These are phyloP conservation scores for Rallus limicola DNA, from an alignment of 2,113 vertebrate species.

Conservation along the genomic window DNA sequence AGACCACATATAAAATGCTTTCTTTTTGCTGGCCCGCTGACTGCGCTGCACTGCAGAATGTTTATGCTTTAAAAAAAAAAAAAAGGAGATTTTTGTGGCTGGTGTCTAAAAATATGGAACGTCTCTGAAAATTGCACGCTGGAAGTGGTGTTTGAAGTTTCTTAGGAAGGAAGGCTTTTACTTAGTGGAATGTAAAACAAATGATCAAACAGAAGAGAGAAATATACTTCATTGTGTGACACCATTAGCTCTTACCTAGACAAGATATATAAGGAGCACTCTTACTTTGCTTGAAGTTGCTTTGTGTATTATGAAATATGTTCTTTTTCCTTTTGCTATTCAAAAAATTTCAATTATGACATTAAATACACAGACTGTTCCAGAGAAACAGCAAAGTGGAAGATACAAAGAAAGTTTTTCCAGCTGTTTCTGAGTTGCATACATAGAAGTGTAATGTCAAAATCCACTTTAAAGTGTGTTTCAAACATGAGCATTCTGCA, in stretches of 20 bases:
- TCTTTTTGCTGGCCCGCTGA: neutral
- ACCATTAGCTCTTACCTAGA: neutral
- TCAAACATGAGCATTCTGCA: neutral
- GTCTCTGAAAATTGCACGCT: neutral
- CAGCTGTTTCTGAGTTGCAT: neutral
- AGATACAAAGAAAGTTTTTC: neutral
- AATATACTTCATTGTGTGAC: neutral
- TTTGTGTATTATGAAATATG: neutral
- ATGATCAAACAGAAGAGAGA: neutral
- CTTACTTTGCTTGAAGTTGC: neutral
- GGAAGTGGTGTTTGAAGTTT: neutral
- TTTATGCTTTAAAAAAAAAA: neutral
- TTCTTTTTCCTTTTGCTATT: neutral
- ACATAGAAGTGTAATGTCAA: neutral
- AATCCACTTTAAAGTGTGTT: neutral
- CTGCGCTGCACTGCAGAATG: neutral
- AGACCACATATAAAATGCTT: neutral
- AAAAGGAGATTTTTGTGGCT: neutral
- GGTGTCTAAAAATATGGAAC: neutral
- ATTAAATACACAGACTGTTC: neutral
- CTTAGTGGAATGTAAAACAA: neutral
- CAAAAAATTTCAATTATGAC: neutral
- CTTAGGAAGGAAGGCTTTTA: neutral
- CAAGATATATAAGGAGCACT: neutral
- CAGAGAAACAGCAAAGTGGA: neutral